phyloP scores from a whole-genome alignment of 1,140 invertebrate species.

The Drosophila carrolli region DNA sequence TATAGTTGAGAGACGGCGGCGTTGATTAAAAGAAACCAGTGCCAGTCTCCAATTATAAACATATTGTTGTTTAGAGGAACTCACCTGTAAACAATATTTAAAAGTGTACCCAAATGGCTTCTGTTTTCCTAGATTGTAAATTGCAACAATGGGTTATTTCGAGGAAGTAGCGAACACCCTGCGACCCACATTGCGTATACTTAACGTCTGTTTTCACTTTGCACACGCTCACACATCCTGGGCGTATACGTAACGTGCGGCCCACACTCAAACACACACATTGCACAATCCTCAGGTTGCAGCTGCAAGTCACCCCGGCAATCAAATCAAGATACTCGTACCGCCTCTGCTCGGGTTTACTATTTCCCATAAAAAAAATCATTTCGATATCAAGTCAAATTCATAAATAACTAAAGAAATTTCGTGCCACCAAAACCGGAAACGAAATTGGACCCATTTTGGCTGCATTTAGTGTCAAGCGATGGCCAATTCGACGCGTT shows the following conservation, averaged over 20 bases:
- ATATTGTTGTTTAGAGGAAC: constrained; percentile 39
- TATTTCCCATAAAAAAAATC: constrained; percentile 4
- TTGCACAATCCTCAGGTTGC: constrained; percentile 45
- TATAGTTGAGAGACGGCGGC: constrained; percentile 20
- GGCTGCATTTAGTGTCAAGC: constrained; percentile 68
- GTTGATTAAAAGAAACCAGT: constrained; percentile 41
- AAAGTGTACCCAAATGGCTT: constrained; percentile 39
- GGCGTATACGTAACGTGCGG: constrained; percentile 49
- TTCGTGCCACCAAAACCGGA: constrained; percentile 60
- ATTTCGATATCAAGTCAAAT: constrained; percentile 13
- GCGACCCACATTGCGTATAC: constrained; percentile 61
- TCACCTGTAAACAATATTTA: constrained; percentile 56
- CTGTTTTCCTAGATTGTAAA: constrained; percentile 36
- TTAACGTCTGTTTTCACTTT: constrained; percentile 33
- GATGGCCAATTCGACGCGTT: constrained; percentile 70
- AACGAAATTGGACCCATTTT: constrained; percentile 66
- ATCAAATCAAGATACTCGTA: constrained; percentile 22
- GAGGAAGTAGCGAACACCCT: constrained; percentile 5
- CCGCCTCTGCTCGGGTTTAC: constrained; percentile 31
- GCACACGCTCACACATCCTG: constrained; percentile 15
- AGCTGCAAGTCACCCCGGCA: constrained; percentile 22
- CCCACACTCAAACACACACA: constrained; percentile 26
- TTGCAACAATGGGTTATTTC: constrained; percentile 19
- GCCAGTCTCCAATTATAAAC: constrained; percentile 54
- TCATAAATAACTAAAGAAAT: constrained; percentile 53